Conservation (phyloP, 2,888 invertebrate species). For the Dinocampus coccinellae region DNA sequence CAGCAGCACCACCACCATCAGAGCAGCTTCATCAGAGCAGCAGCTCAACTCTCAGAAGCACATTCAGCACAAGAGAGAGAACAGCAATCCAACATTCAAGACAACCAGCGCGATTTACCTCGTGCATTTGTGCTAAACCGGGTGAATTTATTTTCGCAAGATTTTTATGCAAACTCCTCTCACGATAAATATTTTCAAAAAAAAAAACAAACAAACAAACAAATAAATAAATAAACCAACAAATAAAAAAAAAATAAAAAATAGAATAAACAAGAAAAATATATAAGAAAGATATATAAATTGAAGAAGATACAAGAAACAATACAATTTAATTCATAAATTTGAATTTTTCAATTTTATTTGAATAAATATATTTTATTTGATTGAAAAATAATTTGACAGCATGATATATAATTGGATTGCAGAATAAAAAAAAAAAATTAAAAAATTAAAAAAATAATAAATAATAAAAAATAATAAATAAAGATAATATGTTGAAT, state of each 20-base stretch:
- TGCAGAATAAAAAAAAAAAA: neutral
- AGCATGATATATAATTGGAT: neutral
- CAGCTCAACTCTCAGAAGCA: conserved; percentile 30
- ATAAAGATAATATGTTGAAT: too few relatives aligned
- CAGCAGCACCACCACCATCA: conserved; percentile 21
- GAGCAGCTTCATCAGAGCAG: conserved; percentile 32
- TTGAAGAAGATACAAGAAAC: too few relatives aligned
- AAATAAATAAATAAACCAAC: too few relatives aligned
- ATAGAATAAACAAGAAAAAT: too few relatives aligned
- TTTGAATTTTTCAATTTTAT: too few relatives aligned
- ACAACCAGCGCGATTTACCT: conserved; percentile 45
- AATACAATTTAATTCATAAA: too few relatives aligned
- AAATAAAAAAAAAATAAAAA: too few relatives aligned
- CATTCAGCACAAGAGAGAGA: conserved; percentile 25
- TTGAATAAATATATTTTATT: too few relatives aligned
- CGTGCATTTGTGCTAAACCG: neutral
- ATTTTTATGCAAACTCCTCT: neutral
- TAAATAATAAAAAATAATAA: too few relatives aligned
- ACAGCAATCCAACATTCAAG: conserved; percentile 44
- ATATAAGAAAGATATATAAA: too few relatives aligned
- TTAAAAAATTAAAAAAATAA: neutral
- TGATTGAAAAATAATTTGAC: too few relatives aligned
- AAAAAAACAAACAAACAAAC: too few relatives aligned
- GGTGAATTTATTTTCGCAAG: neutral
- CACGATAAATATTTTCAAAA: neutral